Evolutionary conservation across 2,797 vertebrate genomes (phyloP).

Genomic region (Micropoecilia bifurca): DNA sequence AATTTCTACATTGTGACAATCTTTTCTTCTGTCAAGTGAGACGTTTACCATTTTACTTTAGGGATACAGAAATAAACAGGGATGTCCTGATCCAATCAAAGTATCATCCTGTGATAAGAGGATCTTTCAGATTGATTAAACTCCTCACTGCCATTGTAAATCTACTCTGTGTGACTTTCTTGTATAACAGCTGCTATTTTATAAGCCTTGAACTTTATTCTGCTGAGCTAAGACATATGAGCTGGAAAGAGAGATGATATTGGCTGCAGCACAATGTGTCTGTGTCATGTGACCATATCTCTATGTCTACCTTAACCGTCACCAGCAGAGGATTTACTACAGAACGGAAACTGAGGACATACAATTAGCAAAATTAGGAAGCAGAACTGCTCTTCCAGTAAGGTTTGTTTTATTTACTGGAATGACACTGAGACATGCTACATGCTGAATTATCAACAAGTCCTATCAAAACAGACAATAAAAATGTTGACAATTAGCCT

Average conservation of each 20-base stretch:
- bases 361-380: neutral
- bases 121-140: neutral
- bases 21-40: neutral
- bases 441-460: neutral
- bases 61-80: neutral
- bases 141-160: neutral
- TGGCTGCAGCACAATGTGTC: neutral
- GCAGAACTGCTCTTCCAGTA: neutral
- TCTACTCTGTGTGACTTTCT: neutral
- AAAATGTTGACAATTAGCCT: neutral
- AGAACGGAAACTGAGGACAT: neutral
- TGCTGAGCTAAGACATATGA: neutral
- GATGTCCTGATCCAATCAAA: neutral
- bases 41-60: neutral
- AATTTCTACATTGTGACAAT: slow-evolving; percentile 2
- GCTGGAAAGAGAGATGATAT: neutral
- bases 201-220: neutral
- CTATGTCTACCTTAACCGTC: neutral
- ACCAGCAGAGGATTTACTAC: neutral
- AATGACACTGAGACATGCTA: neutral
- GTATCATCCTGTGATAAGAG: neutral
- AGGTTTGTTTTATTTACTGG: neutral
- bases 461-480: neutral
- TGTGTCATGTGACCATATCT: neutral
- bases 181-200: neutral